Conservation (phyloP, 1,140 invertebrate genomes). For the Megathymus violae region DNA sequence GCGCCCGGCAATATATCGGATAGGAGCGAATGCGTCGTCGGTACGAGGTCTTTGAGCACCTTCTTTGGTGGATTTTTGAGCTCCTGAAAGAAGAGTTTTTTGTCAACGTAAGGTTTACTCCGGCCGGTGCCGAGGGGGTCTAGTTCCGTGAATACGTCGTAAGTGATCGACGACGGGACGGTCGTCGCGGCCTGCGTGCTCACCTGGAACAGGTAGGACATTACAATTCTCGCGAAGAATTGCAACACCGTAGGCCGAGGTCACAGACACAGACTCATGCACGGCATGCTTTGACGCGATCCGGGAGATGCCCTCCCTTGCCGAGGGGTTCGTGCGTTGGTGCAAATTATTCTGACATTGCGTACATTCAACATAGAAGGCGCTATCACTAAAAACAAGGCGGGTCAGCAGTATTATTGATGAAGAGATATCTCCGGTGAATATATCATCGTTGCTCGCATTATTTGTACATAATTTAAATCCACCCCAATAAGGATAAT, state of each 20-base stretch:
- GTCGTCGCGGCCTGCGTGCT: slow-evolving; percentile 54
- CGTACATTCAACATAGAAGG: slow-evolving; percentile 22
- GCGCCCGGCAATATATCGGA: slow-evolving; percentile 63
- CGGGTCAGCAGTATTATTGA: slow-evolving; percentile 14
- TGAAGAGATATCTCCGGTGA: background rate
- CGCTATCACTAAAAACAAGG: slow-evolving; percentile 21
- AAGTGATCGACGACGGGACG: slow-evolving; percentile 60
- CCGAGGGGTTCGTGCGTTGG: slow-evolving; percentile 5
- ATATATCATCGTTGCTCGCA: too few relatives aligned
- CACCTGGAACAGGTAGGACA: slow-evolving; percentile 70
- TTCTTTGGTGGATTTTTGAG: slow-evolving; percentile 96
- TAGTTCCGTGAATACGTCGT: slow-evolving; percentile 95
- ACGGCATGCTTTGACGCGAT: slow-evolving; percentile 21
- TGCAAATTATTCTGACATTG: slow-evolving; percentile 23
- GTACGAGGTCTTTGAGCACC: slow-evolving; percentile 92
- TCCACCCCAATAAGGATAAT: too few relatives aligned
- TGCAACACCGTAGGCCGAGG: slow-evolving; percentile 21
- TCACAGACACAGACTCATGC: slow-evolving; percentile 18
- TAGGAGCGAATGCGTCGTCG: slow-evolving; percentile 63
- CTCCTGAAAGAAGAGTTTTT: slow-evolving; percentile 97
- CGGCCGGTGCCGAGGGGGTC: slow-evolving; percentile 95
- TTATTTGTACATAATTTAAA: too few relatives aligned
- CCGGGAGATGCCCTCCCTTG: too few relatives aligned
- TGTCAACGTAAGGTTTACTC: slow-evolving; percentile 95
- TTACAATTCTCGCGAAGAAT: slow-evolving; percentile 44